These are phyloP conservation scores for Drosophila busckii DNA, from an alignment of 1,140 invertebrate species.

Conservation along the genomic window DNA sequence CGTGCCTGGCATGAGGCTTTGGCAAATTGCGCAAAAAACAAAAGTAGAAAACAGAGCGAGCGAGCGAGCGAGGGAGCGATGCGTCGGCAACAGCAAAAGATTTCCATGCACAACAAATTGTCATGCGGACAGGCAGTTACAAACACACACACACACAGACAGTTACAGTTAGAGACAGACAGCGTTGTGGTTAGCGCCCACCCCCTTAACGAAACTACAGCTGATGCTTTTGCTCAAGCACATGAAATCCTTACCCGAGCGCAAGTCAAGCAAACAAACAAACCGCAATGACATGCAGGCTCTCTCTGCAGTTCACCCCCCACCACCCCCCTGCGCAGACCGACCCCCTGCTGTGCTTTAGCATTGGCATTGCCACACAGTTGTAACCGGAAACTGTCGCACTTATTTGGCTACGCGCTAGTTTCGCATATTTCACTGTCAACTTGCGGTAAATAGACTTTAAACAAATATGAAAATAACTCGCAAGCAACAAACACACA, in stretches of 20 bases:
- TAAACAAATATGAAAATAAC: constrained; percentile 77
- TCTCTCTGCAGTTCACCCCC: background rate
- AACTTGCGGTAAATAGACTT: constrained; percentile 77
- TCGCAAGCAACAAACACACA: constrained; percentile 49
- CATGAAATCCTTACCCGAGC: constrained; percentile 73
- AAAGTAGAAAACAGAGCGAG: too few relatives aligned
- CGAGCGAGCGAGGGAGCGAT: too few relatives aligned
- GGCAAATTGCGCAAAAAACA: constrained; percentile 74
- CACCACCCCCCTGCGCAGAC: background rate
- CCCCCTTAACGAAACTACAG: background rate
- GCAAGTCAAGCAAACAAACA: constrained; percentile 76
- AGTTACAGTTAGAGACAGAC: constrained; percentile 17
- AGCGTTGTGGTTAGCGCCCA: constrained; percentile 59
- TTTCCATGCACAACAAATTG: constrained; percentile 75
- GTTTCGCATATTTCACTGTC: constrained; percentile 76
- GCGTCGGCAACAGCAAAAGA: constrained; percentile 34
- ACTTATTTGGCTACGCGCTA: constrained; percentile 76
- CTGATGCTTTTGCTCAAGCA: constrained; percentile 53
- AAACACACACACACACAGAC: constrained; percentile 38
- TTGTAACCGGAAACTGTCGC: constrained; percentile 76
- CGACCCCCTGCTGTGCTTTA: background rate
- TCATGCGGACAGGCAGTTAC: constrained; percentile 71
- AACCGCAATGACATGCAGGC: constrained; percentile 74
- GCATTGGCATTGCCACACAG: constrained; percentile 64
- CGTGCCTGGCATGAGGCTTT: constrained; percentile 66